Evolutionary conservation across 2,113 vertebrate genomes (phyloP), one percentile per base, ranked within the genome.

Genomic region (Aplodontia rufa): DNA sequence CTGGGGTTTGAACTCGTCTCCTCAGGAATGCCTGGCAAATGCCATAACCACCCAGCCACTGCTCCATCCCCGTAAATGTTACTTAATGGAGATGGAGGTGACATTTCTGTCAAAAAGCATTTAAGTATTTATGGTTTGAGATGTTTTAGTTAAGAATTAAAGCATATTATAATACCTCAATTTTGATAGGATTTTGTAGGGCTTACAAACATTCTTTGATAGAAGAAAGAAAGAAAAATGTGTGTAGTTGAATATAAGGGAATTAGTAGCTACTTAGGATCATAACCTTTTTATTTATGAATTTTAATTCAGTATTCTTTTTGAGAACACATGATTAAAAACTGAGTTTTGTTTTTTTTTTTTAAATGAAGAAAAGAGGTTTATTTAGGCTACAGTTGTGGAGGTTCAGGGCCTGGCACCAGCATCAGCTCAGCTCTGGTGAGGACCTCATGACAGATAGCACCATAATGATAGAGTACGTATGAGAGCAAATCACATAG

Each of bases 71-170:
- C n/a, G n/a, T 87, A 96, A 94, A 87, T 95, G 60, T 60, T 98
- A 86, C 90, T 98, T 97, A 98, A 97, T 98, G 98, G 91, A 96
- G 93, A 92, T 94, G 55, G 96, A 98, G 96, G 80, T 97, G 97
- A 92, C 93, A 85, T 98, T 98, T 98, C 92, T 96, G 98, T 98
- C 96, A 97, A 96, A 98, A 98, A 96, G 90, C 97, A 94, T 97
- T 98, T 98, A 92, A 94, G 96, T 98, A 98, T 98, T 98, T 97
- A 96, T 92, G 96, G 97, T 96, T 96, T 98, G 96, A 98, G 98
- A 97, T 93, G 91, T 98, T 98, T 99, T 97, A 97, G 98, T 97
- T 97, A 98, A 98, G 98, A 98, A 98, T 98, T 95, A 98, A 97
- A 98, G 97, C 95, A 97, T 95, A 97, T 62, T 97, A 79, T 97